Conservation (phyloP, 2,113 vertebrate species). For the Rafetus swinhoei region DNA sequence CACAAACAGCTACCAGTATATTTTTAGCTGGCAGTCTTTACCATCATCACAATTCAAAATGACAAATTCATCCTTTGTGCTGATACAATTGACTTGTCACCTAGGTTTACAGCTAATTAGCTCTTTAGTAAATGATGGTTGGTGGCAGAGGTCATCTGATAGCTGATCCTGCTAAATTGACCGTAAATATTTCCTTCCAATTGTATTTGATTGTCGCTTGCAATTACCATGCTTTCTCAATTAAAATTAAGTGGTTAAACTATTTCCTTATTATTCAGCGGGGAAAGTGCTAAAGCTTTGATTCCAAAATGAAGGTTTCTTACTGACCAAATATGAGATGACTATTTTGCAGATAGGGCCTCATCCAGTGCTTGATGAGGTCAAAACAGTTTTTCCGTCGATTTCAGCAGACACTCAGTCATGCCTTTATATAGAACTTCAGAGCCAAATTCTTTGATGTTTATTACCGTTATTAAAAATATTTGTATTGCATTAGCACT, state of each 20-base stretch:
- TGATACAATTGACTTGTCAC: slow-evolving; percentile 82
- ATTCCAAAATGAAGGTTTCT: slow-evolving; percentile 43
- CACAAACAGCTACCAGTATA: background rate
- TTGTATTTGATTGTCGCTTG: slow-evolving; percentile 57
- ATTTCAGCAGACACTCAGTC: background rate
- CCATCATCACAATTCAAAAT: slow-evolving; percentile 69
- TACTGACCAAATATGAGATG: slow-evolving; percentile 35
- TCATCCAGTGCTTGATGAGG: background rate
- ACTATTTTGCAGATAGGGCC: slow-evolving; percentile 17
- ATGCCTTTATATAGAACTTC: background rate
- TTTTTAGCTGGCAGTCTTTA: slow-evolving; percentile 47
- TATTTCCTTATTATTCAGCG: slow-evolving; percentile 15
- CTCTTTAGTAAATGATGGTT: slow-evolving; percentile 73
- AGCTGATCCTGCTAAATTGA: slow-evolving; percentile 81
- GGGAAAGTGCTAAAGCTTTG: slow-evolving; percentile 11
- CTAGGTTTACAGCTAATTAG: slow-evolving; percentile 83
- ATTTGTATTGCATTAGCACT: background rate
- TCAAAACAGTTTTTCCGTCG: background rate
- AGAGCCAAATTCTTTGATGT: slow-evolving; percentile 13
- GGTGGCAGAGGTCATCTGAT: slow-evolving; percentile 82
- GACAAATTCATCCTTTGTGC: slow-evolving; percentile 80
- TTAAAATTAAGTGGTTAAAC: slow-evolving; percentile 37
- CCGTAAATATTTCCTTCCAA: slow-evolving; percentile 80
- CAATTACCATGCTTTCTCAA: slow-evolving; percentile 39
- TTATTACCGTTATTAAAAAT: background rate